Conservation (phyloP, 2,888 invertebrate species). For the Zygaena filipendulae region DNA sequence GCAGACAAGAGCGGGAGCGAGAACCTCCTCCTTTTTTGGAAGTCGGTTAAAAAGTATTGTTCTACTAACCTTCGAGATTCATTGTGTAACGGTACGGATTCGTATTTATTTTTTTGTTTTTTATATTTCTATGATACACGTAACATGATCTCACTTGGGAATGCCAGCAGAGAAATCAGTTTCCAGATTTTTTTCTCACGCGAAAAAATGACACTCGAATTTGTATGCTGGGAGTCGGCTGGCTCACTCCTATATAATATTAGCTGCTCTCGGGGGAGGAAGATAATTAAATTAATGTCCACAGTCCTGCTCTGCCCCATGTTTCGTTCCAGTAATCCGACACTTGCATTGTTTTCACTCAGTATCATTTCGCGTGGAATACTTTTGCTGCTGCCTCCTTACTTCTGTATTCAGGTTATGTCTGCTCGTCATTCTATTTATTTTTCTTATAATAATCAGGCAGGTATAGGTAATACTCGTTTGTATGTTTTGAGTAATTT, state of each 20-base stretch:
- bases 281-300: slow-evolving; percentile 66
- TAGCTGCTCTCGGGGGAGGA: slow-evolving; percentile 54
- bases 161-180: slow-evolving; percentile 46
- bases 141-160: slow-evolving; percentile 57
- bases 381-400: no score
- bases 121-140: slow-evolving; percentile 39
- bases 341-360: slow-evolving; percentile 61
- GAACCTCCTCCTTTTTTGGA: no score
- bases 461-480: no score
- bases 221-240: slow-evolving; percentile 41
- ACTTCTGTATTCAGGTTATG: slow-evolving; percentile 29
- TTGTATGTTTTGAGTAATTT: no score
- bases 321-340: slow-evolving; percentile 55
- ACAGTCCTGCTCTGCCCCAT: slow-evolving; percentile 49
- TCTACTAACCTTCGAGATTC: no score
- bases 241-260: slow-evolving; percentile 56
- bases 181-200: slow-evolving; percentile 66
- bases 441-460: no score
- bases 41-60: no score
- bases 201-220: slow-evolving; percentile 62
- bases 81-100: no score
- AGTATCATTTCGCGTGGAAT: slow-evolving; percentile 16
- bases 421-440: no score
- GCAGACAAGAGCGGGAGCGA: no score
- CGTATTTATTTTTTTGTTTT: no score